These are phyloP conservation scores for Ptychoptera albimana DNA, from an alignment of 2,888 invertebrate species.

Conservation along the genomic window DNA sequence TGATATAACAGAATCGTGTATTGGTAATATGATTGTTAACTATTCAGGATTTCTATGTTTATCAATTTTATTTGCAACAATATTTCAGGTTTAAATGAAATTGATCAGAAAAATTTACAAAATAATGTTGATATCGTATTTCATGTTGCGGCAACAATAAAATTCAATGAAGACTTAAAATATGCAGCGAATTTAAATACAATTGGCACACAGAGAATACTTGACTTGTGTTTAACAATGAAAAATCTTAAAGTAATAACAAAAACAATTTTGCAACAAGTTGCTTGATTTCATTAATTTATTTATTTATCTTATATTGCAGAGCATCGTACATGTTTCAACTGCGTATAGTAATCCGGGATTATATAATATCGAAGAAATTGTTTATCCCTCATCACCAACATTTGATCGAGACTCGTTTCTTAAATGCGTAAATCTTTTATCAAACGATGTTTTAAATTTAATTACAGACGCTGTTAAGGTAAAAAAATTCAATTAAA, in stretches of 20 bases:
- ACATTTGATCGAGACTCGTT: constrained; percentile 40
- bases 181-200: constrained; percentile 81
- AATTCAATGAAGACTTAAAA: constrained; percentile 82
- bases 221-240: constrained; percentile 72
- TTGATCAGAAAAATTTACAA: constrained; percentile 41
- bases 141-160: constrained; percentile 91
- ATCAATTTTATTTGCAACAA: not conserved
- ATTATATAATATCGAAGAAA: constrained; percentile 59
- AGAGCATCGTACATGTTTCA: constrained; percentile 79
- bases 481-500: constrained; percentile 24
- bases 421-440: constrained; percentile 41
- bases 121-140: constrained; percentile 70
- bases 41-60: constrained; percentile 15
- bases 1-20: constrained; percentile 53
- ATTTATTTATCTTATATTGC: constrained; percentile 4
- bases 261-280: not conserved
- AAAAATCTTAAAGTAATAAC: constrained; percentile 47
- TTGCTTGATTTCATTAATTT: constrained; percentile 15
- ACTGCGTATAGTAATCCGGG: constrained; percentile 96
- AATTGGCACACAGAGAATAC: constrained; percentile 66
- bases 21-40: constrained; percentile 49
- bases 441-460: constrained; percentile 43
- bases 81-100: too few relatives aligned
- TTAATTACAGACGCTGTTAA: constrained; percentile 39
- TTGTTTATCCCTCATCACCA: constrained; percentile 57